phyloP scores from a whole-genome alignment of 2,888 invertebrate genomes.

The Carpatolechia fugitivella region DNA sequence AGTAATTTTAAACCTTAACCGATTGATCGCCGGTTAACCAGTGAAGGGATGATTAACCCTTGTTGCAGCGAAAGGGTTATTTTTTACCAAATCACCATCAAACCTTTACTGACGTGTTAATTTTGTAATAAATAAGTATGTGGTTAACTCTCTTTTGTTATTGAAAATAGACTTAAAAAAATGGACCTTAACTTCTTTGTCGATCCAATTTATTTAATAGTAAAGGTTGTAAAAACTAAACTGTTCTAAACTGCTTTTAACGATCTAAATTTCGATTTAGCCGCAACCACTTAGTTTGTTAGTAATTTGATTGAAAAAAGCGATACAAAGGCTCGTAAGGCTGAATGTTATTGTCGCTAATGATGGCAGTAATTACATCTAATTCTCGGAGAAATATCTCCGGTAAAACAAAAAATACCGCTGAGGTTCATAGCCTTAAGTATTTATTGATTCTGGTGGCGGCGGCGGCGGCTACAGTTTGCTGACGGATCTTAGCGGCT shows the following conservation, averaged over 20 bases:
- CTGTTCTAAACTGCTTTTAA: not conserved
- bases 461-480: not conserved
- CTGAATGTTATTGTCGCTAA: slow-evolving; percentile 28
- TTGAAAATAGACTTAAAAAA: not conserved
- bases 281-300: not conserved
- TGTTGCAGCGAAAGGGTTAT: slow-evolving; percentile 55
- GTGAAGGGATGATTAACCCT: slow-evolving; percentile 47
- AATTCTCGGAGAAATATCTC: slow-evolving; percentile 31
- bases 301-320: slow-evolving; percentile 11
- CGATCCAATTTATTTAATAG: slow-evolving; percentile 15
- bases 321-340: slow-evolving; percentile 17
- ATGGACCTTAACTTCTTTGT: slow-evolving; percentile 18
- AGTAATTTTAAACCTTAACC: slow-evolving; percentile 40
- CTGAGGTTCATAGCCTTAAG: slow-evolving; percentile 1
- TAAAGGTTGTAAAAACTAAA: slow-evolving; percentile 9
- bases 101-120: slow-evolving; percentile 67
- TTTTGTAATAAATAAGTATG: slow-evolving; percentile 55
- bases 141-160: slow-evolving; percentile 24
- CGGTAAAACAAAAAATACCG: not conserved
- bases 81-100: slow-evolving; percentile 49
- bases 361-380: slow-evolving; percentile 39
- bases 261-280: slow-evolving; percentile 9
- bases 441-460: not conserved
- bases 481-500: not conserved
- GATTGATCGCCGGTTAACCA: slow-evolving; percentile 61